Percentiles rank a stretch among this genome's conserved stretches.
Evolutionary conservation across 2,888 invertebrate genomes (phyloP).

Genomic region (Archips crataeganus): DNA sequence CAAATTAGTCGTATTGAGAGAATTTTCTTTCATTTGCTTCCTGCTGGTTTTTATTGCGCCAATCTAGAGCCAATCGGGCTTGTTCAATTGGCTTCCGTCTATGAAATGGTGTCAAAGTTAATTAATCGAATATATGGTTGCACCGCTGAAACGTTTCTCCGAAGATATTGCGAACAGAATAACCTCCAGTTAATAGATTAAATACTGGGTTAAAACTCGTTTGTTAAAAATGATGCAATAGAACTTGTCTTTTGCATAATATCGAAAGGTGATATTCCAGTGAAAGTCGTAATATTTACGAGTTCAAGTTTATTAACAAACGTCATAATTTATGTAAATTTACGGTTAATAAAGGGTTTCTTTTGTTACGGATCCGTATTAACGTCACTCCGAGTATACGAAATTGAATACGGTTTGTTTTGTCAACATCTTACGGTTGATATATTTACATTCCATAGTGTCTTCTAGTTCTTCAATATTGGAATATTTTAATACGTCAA

Average conservation of each 20-base stretch:
- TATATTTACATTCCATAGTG: background rate
- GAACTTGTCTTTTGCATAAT: constrained; percentile 34
- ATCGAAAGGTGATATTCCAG: constrained; percentile 32
- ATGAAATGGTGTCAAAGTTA: constrained; percentile 29
- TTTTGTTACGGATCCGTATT: background rate
- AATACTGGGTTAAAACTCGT: background rate
- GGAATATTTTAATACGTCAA: constrained; percentile 13
- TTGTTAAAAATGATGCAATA: constrained; percentile 36
- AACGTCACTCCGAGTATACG: constrained; percentile 1
- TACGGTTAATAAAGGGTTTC: constrained; percentile 4
- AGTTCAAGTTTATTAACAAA: constrained; percentile 33
- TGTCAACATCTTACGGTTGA: constrained; percentile 17
- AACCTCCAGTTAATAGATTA: constrained; percentile 3
- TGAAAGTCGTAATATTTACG: constrained; percentile 31
- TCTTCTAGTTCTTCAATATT: background rate
- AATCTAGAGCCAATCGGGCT: constrained; percentile 39
- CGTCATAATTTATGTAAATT: constrained; percentile 25
- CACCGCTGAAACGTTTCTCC: background rate
- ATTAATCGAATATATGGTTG: constrained; percentile 21
- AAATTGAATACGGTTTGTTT: constrained; percentile 16
- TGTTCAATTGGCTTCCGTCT: constrained; percentile 35
- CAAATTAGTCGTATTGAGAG: constrained; percentile 23
- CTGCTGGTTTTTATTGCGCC: constrained; percentile 60
- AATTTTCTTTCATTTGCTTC: constrained; percentile 49
- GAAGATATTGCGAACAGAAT: constrained; percentile 10